Evolutionary conservation across 2,888 invertebrate genomes (phyloP), one percentile per base, ranked within the genome.

Genomic region (Parelbella ahira): DNA sequence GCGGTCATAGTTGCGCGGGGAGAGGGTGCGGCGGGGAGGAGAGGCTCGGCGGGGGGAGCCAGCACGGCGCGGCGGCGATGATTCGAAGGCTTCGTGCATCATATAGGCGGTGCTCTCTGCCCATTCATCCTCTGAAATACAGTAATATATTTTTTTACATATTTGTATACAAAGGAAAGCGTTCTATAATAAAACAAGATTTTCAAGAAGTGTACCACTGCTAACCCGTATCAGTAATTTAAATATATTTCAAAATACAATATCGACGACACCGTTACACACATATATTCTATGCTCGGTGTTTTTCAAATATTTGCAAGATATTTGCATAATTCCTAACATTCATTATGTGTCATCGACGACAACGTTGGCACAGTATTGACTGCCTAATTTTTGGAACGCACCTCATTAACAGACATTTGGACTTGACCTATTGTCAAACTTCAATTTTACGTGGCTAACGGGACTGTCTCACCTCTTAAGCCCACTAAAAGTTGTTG

Each of bases 91-190:
- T 50, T 88, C 88, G 56, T 90, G 89, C 88, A 91, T 91, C 72
- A 92, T 79, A 63, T 92, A 92, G 4, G 90, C 89, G 8, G 90
- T 89, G 53, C 91, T 90, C 48, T 90, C 89, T 29, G 90, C 91
- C 93, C 93, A 93, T 63, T 94, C 93, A 60, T 94, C 93, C 78
- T 93, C 93, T 94, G 89, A 4, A 91, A 90, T 51, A 90, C 50
- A 37, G 9, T 20, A 6, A 9, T 10, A 18, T 6, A 19, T 10
- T 3, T 20, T 4, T 20, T 10, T 10, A n/a, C n/a, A n/a, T n/a
- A n/a, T n/a, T n/a, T n/a, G n/a, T n/a, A n/a, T n/a, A n/a, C n/a
- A n/a, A n/a, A n/a, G n/a, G n/a, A n/a, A n/a, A n/a, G n/a, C n/a
- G n/a, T n/a, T n/a, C n/a, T n/a, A n/a, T n/a, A n/a, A n/a, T n/a